Evolutionary conservation across 2,797 vertebrate genomes (phyloP), one percentile per base, ranked within the genome.

Genomic region (Enteromius treurensis): DNA sequence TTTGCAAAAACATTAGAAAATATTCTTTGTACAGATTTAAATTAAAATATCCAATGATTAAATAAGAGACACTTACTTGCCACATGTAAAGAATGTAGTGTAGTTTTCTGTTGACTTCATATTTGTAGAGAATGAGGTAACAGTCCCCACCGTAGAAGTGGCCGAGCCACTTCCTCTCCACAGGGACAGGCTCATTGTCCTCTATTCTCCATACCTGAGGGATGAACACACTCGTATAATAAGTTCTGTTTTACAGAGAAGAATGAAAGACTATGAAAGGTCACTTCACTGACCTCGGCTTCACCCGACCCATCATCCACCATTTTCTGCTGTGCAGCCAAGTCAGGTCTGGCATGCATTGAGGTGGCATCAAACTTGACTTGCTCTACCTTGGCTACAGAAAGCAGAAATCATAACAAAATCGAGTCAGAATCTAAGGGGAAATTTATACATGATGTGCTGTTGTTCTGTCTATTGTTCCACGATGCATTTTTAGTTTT

Each of bases 111-210:
- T 90, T 94, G 65, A 96, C 93, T 0, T 84, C 87, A 81, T 97
- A 97, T 77, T 93, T 96, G 81, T 97, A 97, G 74, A 97, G 95
- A 70, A 97, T 87, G 84, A 97, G 91, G 85, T 97, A 97, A 90
- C 96, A 97, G 90, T 97, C 96, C 0, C 96, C 95, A 0, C 96
- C 96, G 0, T 94, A 97, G 89, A 97, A 97, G 87, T 97, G 96
- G 1, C 96, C 96, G 14, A 96, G 77, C 94, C 94, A 96, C 88
- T 90, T 95, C 82, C 92, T 91, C 0, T 96, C 95, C 86, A 97
- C 95, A 0, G 94, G 93, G 3, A 86, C 94, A 80, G 94, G 81
- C 80, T 96, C 96, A 2, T 92, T 85, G 79, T 96, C 65, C 88
- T 96, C 95, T 70, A 97, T 93, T 7, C 95, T 94, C 95, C 95